Evolutionary conservation across 1,140 invertebrate species (phyloP).

Genomic region (Camponotus vicinus): DNA sequence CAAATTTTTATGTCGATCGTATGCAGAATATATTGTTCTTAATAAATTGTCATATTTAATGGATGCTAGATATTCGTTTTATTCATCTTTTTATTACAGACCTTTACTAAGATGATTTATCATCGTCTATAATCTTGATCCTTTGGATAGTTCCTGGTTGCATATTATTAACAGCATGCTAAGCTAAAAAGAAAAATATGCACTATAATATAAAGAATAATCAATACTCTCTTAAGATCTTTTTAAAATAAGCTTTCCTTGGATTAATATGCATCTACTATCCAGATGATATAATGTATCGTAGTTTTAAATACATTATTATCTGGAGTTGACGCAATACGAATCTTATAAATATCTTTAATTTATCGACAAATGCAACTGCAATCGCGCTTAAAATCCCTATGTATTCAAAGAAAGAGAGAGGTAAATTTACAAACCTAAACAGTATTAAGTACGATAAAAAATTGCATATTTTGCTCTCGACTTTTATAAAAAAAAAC

Average conservation of each 20-base stretch:
- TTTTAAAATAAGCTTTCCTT: not conserved
- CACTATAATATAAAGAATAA: not conserved
- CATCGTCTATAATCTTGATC: not conserved
- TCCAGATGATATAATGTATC: conserved; percentile 4
- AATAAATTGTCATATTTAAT: conserved; percentile 75
- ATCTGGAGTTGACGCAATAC: not conserved
- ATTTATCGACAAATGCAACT: not conserved
- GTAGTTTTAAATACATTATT: not conserved
- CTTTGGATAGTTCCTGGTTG: not conserved
- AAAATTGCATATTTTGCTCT: not conserved
- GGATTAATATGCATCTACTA: not conserved
- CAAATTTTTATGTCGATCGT: conserved; percentile 34
- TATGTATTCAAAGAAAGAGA: not conserved
- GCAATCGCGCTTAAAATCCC: not conserved
- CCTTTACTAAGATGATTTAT: not conserved
- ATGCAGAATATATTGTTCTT: conserved; percentile 65
- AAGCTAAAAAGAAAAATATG: not conserved
- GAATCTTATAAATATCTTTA: not conserved
- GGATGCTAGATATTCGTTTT: not conserved
- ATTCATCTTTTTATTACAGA: not conserved
- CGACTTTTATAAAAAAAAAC: not conserved
- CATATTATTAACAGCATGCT: not conserved
- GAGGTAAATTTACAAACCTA: not conserved
- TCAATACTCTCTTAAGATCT: not conserved
- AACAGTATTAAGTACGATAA: not conserved